Evolutionary conservation across 2,797 vertebrate species (phyloP).

Genomic region (Gambusia yucatana): DNA sequence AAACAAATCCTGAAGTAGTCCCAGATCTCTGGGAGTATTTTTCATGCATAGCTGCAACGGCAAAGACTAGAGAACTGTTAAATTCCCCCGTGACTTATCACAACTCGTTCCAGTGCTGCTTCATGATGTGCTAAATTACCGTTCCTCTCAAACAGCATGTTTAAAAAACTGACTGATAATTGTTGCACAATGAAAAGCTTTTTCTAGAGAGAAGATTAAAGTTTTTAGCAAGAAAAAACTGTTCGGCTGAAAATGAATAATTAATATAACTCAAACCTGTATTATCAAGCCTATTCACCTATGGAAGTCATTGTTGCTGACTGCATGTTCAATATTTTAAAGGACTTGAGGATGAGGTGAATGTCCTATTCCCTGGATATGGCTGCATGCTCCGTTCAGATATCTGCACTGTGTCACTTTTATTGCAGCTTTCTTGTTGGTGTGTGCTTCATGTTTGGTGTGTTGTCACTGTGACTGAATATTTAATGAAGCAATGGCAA

Average conservation of each 20-base stretch:
- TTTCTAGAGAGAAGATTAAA: conserved; percentile 22
- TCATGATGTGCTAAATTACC: conserved; percentile 53
- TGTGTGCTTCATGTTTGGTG: conserved; percentile 62
- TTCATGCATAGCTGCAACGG: conserved; percentile 54
- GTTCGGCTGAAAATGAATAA: conserved; percentile 59
- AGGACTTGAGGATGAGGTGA: conserved; percentile 45
- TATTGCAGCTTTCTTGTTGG: conserved; percentile 53
- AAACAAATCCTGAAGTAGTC: conserved; percentile 80
- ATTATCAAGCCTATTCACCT: conserved; percentile 51
- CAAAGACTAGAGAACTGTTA: conserved; percentile 24
- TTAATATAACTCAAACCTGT: conserved; percentile 51
- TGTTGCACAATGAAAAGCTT: conserved; percentile 32
- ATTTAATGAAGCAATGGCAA: conserved; percentile 75
- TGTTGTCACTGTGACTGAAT: conserved; percentile 73
- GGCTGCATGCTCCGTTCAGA: conserved; percentile 29
- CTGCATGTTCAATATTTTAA: conserved; percentile 64
- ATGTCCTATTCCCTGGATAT: conserved; percentile 41
- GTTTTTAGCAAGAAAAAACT: conserved; percentile 35
- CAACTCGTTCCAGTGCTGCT: conserved; percentile 28
- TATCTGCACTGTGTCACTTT: conserved; percentile 53
- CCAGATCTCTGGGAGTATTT: conserved; percentile 54
- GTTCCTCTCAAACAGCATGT: conserved; percentile 33
- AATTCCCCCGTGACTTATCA: conserved; percentile 28
- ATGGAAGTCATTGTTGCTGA: conserved; percentile 45
- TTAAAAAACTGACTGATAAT: conserved; percentile 42